Base-by-base conservation (phyloP, 1,140 invertebrate genomes). In the Daktulosphaira vitifoliae region DNA sequence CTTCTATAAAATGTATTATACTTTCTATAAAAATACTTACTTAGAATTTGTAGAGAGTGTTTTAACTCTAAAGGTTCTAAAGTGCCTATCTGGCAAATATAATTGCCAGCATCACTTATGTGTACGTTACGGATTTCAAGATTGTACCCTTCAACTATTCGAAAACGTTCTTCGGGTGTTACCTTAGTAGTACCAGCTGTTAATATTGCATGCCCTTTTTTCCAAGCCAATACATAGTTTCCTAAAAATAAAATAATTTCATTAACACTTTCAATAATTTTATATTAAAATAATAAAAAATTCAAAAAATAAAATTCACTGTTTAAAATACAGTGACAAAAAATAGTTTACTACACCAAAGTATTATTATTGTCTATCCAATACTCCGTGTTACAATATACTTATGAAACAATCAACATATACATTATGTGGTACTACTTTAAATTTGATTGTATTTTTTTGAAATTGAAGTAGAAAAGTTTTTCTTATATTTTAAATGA, bases 101-200 rank as follows among this genome's bases (percentile, higher is more conserved):
- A 84, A 71, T 81, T 80, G 0, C 81, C 81, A 0, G 80, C 81
- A 51, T 82, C 81, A 73, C 80, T 76, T 3, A 80, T 79, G 59
- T 78, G 76, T 7, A 84, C 81, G 70, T 83, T 79, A 25, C 80
- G 80, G 65, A 85, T 83, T 72, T 85, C 81, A 66, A 85, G 74
- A 72, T 84, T 84, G 72, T 81, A 85, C 6, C 83, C 83, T 71
- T 85, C 81, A 37, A 84, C 82, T 54, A 86, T 76, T 44, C 81
- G 76, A 73, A 85, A 81, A 65, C 84, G 73, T 66, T 80, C 79
- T 73, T 86, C 83, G 46, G 81, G 75, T 18, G 81, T 84, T 53
- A 86, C 83, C 80, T 84, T 85, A n/a, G 85, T 78, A 62, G 80
- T 82, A 44, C 81, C 81, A 3, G 84, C 84, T 7, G 84, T 84